Evolutionary conservation across 2,888 invertebrate genomes (phyloP).

Genomic region (Epinotia demarniana): DNA sequence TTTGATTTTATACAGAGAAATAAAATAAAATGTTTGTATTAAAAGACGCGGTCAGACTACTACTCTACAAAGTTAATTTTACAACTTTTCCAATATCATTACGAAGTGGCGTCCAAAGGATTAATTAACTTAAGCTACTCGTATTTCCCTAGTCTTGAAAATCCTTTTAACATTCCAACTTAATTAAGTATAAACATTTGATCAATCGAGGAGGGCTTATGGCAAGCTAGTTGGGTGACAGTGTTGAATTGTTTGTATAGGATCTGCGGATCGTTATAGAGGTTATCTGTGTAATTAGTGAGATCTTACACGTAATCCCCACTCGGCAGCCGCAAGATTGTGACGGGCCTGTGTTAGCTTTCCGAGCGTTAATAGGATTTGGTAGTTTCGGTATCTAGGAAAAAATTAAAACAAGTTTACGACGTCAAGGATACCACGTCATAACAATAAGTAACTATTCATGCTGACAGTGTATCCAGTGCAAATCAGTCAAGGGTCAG

Average conservation of each 20-base stretch:
- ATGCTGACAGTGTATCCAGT: not conserved
- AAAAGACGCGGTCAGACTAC: slow-evolving; percentile 1
- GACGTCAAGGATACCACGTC: slow-evolving; percentile 9
- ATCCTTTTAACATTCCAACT: slow-evolving; percentile 7
- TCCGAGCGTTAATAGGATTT: slow-evolving; percentile 44
- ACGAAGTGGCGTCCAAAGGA: slow-evolving; percentile 10
- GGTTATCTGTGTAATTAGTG: slow-evolving; percentile 78
- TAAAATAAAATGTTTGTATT: slow-evolving; percentile 6
- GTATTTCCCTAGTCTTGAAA: slow-evolving; percentile 6
- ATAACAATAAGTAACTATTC: not conserved
- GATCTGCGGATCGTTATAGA: slow-evolving; percentile 72
- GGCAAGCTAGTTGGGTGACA: slow-evolving; percentile 54
- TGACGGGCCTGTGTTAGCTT: slow-evolving; percentile 66
- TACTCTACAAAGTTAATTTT: slow-evolving; percentile 3
- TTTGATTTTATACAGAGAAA: not conserved
- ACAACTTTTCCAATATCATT: slow-evolving; percentile 28
- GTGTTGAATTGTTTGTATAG: slow-evolving; percentile 73
- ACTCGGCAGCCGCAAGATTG: slow-evolving; percentile 65
- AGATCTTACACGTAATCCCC: slow-evolving; percentile 76
- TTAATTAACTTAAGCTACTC: slow-evolving; percentile 9
- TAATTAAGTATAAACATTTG: slow-evolving; percentile 33
- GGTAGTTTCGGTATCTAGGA: slow-evolving; percentile 24
- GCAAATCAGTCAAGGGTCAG: not conserved
- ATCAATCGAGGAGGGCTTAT: slow-evolving; percentile 51
- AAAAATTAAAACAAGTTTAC: slow-evolving; percentile 27